Evolutionary conservation across 2,888 invertebrate species (phyloP), one percentile per base, ranked within the genome.

Genomic region (Hydraecia micacea): DNA sequence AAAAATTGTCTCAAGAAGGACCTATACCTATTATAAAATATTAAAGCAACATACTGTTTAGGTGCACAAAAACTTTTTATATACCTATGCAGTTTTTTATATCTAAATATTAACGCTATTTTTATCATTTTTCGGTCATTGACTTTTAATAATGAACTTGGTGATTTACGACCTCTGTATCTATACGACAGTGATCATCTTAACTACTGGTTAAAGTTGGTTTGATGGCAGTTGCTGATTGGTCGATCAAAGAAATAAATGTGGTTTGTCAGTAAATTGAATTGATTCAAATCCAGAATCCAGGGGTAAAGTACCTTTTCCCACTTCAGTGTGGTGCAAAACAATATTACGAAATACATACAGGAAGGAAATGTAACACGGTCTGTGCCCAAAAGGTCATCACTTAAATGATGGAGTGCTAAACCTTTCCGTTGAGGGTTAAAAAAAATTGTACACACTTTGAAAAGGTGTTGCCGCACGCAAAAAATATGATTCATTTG

Each of bases 401-500:
- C 46, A 13, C 39, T 69, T 76, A 83, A 83, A 77, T 83, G 79
- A 80, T 86, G 74, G 83, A 83, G 79, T 75, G 79, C 28, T 78
- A 73, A 78, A 77, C 66, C 79, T 68, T 86, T 77, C 77, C 63
- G 70, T 18, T 71, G 77, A 73, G 79, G 77, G 73, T 67, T 77
- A 66, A 77, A 75, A 77, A 65, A 83, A 73, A 83, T 77, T 82
- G 62, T 76, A 71, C 21, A 52, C 58, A 79, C 36, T 86, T 82
- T 79, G 73, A 72, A 82, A 74, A 85, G 74, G 77, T 77, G 82
- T 73, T 74, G 36, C 69, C 52, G n/a, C 32, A 36, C 25, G 68
- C 15, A 79, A 80, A 84, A 84, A 85, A 80, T 72, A 78, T 81
- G 73, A 80, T 79, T 78, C n/a, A 81, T 81, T 73, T 49, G 36